Conservation (phyloP, 2,797 vertebrate genomes). For the Emydoidea blandingii region DNA sequence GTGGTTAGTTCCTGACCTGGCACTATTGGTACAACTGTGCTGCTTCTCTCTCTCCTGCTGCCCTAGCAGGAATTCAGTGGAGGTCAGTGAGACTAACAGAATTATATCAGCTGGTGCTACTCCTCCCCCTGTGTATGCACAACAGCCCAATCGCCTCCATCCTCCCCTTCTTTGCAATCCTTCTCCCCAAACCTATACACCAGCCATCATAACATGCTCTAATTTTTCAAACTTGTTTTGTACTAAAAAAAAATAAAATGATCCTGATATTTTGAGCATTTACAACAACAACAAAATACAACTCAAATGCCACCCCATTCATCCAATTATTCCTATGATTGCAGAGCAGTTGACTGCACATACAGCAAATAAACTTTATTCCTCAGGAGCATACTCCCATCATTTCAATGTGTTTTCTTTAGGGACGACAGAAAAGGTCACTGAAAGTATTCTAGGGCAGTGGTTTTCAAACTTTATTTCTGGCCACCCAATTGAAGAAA, state of each 20-base stretch:
- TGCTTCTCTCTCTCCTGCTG: background rate
- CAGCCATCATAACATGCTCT: background rate
- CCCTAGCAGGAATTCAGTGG: background rate
- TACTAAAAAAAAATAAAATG: background rate
- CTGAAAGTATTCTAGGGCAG: background rate
- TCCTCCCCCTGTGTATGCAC: background rate
- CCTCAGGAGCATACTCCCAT: background rate
- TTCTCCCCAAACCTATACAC: background rate
- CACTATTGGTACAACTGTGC: background rate
- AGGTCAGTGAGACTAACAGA: background rate
- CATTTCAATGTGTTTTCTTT: background rate
- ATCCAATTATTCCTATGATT: background rate
- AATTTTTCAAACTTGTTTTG: background rate
- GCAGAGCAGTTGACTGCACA: background rate
- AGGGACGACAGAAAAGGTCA: background rate
- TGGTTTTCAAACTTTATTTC: too few relatives aligned
- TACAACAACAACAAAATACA: too few relatives aligned
- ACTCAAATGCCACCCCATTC: background rate
- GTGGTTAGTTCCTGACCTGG: background rate
- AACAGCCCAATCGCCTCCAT: background rate
- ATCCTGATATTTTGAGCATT: background rate
- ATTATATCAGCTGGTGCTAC: background rate
- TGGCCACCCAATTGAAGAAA: too few relatives aligned
- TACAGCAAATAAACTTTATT: background rate
- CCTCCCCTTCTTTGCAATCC: background rate